Conservation (phyloP, 1,140 invertebrate genomes). For the Diabrotica undecimpunctata region DNA sequence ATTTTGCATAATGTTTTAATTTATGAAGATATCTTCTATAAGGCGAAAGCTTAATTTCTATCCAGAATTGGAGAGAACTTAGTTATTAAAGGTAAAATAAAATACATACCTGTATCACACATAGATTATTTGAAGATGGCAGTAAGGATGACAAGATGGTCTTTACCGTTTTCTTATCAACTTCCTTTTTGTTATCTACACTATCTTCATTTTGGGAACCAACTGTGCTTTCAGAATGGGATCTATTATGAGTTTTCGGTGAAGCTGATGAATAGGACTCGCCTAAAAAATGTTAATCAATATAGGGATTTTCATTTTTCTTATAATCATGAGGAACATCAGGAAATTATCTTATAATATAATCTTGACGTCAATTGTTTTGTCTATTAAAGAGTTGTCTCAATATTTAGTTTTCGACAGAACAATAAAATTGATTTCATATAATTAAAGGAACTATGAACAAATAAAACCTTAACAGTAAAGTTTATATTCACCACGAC, state of each 20-base stretch:
- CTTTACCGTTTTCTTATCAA: conserved; percentile 66
- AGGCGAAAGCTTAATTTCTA: too few relatives aligned
- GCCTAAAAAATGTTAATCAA: conserved; percentile 15
- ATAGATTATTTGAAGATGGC: conserved; percentile 48
- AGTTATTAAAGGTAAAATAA: not conserved
- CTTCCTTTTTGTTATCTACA: conserved; percentile 38
- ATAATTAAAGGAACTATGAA: too few relatives aligned
- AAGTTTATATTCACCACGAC: too few relatives aligned
- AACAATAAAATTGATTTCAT: too few relatives aligned
- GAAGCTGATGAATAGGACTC: conserved; percentile 30
- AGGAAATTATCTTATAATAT: conserved; percentile 10
- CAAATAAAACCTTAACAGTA: too few relatives aligned
- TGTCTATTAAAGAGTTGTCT: too few relatives aligned
- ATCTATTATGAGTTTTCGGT: conserved; percentile 49
- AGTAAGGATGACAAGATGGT: conserved; percentile 66
- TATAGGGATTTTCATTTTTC: too few relatives aligned
- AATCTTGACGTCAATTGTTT: too few relatives aligned
- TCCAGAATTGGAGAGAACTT: too few relatives aligned
- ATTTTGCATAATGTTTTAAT: too few relatives aligned
- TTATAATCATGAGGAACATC: conserved; percentile 16
- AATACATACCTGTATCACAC: conserved; percentile 48
- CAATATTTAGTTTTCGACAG: too few relatives aligned
- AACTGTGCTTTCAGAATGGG: conserved; percentile 47
- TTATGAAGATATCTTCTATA: too few relatives aligned
- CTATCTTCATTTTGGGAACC: conserved; percentile 36